These are phyloP conservation scores for Drusus annulatus DNA, from an alignment of 1,140 invertebrate genomes.

Conservation along the genomic window DNA sequence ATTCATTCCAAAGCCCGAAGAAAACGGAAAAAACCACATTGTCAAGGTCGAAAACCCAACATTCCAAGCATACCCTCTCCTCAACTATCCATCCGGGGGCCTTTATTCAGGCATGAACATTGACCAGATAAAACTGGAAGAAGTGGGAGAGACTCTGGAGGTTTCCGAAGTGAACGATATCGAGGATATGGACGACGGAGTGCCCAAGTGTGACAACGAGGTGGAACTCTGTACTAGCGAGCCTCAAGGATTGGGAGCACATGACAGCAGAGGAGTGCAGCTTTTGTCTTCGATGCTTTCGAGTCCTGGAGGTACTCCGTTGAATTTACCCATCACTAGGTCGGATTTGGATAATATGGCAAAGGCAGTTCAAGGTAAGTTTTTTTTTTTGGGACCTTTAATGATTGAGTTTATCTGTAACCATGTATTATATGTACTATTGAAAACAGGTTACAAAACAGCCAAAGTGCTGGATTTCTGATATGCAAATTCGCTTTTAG, in stretches of 20 bases:
- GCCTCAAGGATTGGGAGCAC: background rate
- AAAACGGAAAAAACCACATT: background rate
- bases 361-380: constrained; percentile 64
- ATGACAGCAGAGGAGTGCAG: constrained; percentile 52
- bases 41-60: background rate
- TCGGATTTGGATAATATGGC: constrained; percentile 65
- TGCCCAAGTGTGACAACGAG: constrained; percentile 48
- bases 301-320: constrained; percentile 61
- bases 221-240: constrained; percentile 37
- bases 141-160: constrained; percentile 15
- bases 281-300: constrained; percentile 61
- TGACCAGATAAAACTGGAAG: constrained; percentile 26
- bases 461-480: no score
- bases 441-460: no score
- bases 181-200: constrained; percentile 40
- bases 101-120: constrained; percentile 22
- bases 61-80: background rate
- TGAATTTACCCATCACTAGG: constrained; percentile 66
- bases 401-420: no score
- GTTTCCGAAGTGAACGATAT: constrained; percentile 54
- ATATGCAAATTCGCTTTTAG: no score
- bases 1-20: background rate
- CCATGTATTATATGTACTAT: no score
- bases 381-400: no score
- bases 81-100: background rate